These are phyloP conservation scores for Lordiphosa fenestrarum DNA, from an alignment of 2,888 invertebrate species.

Conservation along the genomic window DNA sequence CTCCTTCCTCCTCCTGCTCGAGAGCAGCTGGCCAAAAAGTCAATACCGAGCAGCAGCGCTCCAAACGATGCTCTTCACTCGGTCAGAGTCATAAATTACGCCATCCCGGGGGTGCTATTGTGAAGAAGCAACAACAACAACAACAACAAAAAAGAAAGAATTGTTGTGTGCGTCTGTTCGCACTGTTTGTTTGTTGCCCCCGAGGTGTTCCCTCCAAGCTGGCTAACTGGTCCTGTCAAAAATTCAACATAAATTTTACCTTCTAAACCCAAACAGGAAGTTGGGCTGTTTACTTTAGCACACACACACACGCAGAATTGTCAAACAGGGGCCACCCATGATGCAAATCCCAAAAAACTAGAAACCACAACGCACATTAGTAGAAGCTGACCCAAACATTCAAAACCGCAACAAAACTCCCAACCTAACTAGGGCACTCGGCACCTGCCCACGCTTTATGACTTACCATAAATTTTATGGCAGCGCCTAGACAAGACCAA, in stretches of 20 bases:
- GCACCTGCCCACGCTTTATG: constrained; percentile 56
- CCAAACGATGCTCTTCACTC: constrained; percentile 49
- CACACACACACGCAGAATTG: constrained; percentile 37
- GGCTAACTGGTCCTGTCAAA: constrained; percentile 54
- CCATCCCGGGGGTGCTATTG: constrained; percentile 74
- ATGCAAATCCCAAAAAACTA: no score
- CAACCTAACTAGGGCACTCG: constrained; percentile 51
- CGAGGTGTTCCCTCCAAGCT: constrained; percentile 51
- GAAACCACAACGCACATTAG: constrained; percentile 62
- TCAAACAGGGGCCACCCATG: no score
- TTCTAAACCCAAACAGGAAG: constrained; percentile 56
- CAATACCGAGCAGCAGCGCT: constrained; percentile 43
- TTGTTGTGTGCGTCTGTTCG: constrained; percentile 27
- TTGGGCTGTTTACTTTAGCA: constrained; percentile 64
- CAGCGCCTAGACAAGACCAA: constrained; percentile 60
- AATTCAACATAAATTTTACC: constrained; percentile 69
- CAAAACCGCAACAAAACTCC: constrained; percentile 47
- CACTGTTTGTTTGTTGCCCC: constrained; percentile 41
- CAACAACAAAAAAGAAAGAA: neutral
- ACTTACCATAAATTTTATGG: constrained; percentile 67
- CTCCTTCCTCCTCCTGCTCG: constrained; percentile 29
- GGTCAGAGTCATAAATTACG: constrained; percentile 71
- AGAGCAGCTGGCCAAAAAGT: constrained; percentile 55
- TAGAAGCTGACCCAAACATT: constrained; percentile 63
- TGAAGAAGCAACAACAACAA: constrained; percentile 34